Base-by-base conservation (phyloP, 2,888 invertebrate genomes). In the Drosophila diplacantha region DNA sequence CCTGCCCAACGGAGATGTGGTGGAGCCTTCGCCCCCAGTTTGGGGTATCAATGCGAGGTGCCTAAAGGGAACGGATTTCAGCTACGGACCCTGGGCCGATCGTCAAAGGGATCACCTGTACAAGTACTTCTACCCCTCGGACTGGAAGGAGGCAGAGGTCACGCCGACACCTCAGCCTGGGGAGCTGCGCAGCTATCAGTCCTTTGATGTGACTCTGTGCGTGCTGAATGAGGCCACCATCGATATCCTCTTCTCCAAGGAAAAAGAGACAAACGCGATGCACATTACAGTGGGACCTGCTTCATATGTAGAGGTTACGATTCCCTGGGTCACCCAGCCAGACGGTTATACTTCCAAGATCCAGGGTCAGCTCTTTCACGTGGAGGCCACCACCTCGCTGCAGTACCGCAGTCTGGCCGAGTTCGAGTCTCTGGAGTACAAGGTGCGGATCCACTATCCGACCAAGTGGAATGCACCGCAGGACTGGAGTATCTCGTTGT, bases 21-120 rank as follows among this genome's bases (percentile, higher is more conserved):
- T 97, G 0, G 96, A 96, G 86, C 95, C 96, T 5, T 95, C 96
- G 56, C 96, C 96, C 11, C 98, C 98, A 0, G 95, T 96, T 75
- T 96, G 97, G 96, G 97, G 97, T 7, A 93, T 98, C 14, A 98
- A 97, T 87, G 94, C 98, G 55, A 97, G 97, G 87, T 96, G 97
- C 86, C 95, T 97, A 0, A 97, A 97, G 89, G 97, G 96, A 71
- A 88, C 92, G 0, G 96, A 97, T 85, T 96, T 99, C 81, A 98
- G 97, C 88, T 99, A 99, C 85, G 99, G 99, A 0, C 99, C 99
- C 0, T 99, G 99, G 99, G 99, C 98, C 4, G 99, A 99, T 87
- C 91, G 98, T 51, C 99, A 99, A 87, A 92, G 99, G 70, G 98
- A 98, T 86, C 93, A 96, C 88, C 90, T 99, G 32, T 98, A 96